Conservation (phyloP, 1,140 invertebrate species). For the Danaus melanippus region DNA sequence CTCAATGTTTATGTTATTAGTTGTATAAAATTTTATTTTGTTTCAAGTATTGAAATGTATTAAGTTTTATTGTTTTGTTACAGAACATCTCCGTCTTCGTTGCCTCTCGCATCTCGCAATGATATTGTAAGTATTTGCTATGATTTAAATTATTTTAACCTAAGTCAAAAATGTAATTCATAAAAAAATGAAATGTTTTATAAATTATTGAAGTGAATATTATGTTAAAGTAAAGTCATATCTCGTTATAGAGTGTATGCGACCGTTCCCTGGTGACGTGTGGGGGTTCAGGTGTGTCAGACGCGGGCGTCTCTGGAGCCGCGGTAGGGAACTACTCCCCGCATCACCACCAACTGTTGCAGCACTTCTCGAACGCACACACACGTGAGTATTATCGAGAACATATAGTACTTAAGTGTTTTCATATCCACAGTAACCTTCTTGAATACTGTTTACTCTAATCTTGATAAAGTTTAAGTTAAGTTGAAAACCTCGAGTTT, state of each 20-base stretch:
- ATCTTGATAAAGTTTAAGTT: too few species aligned
- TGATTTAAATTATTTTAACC: not conserved
- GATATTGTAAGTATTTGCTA: conserved; percentile 33
- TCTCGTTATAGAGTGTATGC: conserved; percentile 2
- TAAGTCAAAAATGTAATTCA: not conserved
- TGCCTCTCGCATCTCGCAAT: conserved; percentile 24
- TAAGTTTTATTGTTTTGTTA: conserved; percentile 22
- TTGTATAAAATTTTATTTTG: not conserved
- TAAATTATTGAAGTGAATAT: too few species aligned
- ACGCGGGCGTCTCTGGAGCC: not conserved
- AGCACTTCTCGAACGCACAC: conserved; percentile 33
- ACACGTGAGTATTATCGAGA: conserved; percentile 13
- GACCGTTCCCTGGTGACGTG: conserved; percentile 1
- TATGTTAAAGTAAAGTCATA: not conserved
- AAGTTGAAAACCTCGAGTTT: too few species aligned
- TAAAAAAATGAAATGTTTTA: not conserved
- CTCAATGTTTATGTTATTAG: too few species aligned
- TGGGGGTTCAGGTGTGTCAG: not conserved
- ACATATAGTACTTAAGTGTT: too few species aligned
- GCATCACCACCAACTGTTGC: conserved; percentile 51
- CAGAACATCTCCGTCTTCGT: conserved; percentile 39
- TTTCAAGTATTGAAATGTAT: not conserved
- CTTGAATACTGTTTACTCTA: too few species aligned
- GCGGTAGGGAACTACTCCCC: conserved; percentile 38
- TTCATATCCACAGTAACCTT: too few species aligned